Evolutionary conservation across 2,888 invertebrate genomes (phyloP).

Genomic region (Ophioninae sp.): DNA sequence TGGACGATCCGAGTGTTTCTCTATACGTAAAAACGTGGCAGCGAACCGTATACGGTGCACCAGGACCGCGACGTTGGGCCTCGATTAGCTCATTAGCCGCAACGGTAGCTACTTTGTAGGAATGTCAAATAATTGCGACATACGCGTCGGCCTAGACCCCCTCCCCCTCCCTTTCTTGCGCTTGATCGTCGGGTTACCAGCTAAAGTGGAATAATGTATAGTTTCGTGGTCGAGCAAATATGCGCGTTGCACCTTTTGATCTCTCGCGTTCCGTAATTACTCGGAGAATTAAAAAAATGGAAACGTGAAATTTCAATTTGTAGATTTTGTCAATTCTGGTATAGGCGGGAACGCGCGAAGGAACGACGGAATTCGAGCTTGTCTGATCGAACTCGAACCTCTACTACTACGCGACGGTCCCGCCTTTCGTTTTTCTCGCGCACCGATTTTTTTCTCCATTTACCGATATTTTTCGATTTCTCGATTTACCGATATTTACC

Average conservation of each 20-base stretch:
- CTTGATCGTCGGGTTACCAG: background rate
- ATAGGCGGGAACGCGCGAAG: too few species aligned
- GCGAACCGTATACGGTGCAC: slow-evolving; percentile 38
- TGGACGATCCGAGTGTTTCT: background rate
- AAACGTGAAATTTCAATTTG: too few species aligned
- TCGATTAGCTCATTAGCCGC: slow-evolving; percentile 31
- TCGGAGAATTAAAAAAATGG: too few species aligned
- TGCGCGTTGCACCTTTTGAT: background rate
- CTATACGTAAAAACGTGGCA: background rate
- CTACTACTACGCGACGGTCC: slow-evolving; percentile 25
- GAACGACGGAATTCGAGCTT: too few species aligned
- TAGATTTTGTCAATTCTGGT: too few species aligned
- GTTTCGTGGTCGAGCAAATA: background rate
- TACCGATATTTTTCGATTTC: too few species aligned
- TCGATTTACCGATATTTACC: too few species aligned
- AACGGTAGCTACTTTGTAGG: slow-evolving; percentile 68
- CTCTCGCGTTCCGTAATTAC: too few species aligned
- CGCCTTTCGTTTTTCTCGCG: too few species aligned
- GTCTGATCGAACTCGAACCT: background rate
- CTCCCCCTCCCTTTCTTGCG: slow-evolving; percentile 17
- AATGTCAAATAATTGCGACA: slow-evolving; percentile 80
- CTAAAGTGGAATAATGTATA: background rate
- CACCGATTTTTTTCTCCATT: too few species aligned
- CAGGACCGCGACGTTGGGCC: slow-evolving; percentile 35
- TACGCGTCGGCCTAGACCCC: slow-evolving; percentile 50